Base-by-base conservation (phyloP, 2,888 invertebrate species). In the Arge pagana region DNA sequence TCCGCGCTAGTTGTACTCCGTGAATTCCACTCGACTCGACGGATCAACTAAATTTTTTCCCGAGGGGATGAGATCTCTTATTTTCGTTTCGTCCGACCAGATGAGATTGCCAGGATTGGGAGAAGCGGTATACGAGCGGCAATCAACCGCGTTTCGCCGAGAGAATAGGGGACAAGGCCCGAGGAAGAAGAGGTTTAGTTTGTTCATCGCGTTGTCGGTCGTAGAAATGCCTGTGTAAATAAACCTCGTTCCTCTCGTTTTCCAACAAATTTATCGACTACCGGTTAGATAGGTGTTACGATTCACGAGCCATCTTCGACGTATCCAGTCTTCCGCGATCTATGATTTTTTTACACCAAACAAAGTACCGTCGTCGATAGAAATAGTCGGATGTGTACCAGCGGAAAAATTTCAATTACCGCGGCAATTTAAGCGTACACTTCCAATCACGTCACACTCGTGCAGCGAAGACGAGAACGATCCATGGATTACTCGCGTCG, bases 231-330 rank as follows among this genome's bases (percentile, higher is more conserved):
- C 45, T 42, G 33, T 45, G 23, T 45, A 45, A 45, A 45, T 45
- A 45, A 45, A 45, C 33, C 35, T 45, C 35, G 35, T 31, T 33
- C 35, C 23, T 33, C 45, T 45, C 23, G 31, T 45, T 45, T 33
- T 45, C 45, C 45, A 24, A 13, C 31, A 45, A 45, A 45, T 45
- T 45, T 45, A 45, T 45, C 45, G 45, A 45, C 31, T 45, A 35
- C 33, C 35, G 35, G 33, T 33, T 45, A 45, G 21, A 35, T 35
- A n/a, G n/a, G n/a, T n/a, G n/a, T n/a, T n/a, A n/a, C n/a, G n/a
- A n/a, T n/a, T n/a, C n/a, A n/a, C n/a, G n/a, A n/a, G n/a, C n/a
- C n/a, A n/a, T n/a, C n/a, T n/a, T n/a, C n/a, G n/a, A n/a, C n/a
- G n/a, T n/a, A n/a, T n/a, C n/a, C n/a, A n/a, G n/a, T n/a, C n/a